phyloP scores from a whole-genome alignment of 2,888 invertebrate genomes.

The Drosophila mayaguana region DNA sequence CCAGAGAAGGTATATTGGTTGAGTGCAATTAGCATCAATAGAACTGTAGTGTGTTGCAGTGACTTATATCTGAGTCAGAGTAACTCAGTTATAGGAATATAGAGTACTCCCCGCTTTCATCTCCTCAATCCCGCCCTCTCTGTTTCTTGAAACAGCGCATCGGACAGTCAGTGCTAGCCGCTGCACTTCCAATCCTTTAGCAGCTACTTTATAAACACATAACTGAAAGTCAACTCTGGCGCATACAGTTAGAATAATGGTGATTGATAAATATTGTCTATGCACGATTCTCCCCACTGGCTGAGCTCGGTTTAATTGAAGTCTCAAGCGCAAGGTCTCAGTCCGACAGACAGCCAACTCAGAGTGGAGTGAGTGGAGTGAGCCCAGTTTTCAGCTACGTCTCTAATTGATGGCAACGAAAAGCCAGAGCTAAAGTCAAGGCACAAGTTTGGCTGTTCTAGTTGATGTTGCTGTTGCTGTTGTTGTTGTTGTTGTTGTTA shows the following conservation, averaged over 20 bases:
- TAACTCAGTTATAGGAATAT: no score
- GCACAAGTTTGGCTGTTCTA: conserved; percentile 34
- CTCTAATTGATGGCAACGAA: conserved; percentile 68
- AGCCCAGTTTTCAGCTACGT: conserved; percentile 17
- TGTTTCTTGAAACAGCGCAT: not conserved
- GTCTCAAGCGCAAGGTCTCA: conserved; percentile 65
- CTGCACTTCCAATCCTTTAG: not conserved
- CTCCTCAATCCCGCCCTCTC: no score
- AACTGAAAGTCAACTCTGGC: conserved; percentile 29
- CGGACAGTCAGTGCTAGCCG: not conserved
- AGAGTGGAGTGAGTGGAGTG: not conserved
- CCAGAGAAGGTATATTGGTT: not conserved
- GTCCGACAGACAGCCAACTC: not conserved
- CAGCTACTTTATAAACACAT: conserved; percentile 59
- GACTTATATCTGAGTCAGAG: not conserved
- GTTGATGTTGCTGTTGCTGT: conserved; percentile 12
- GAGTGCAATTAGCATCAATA: not conserved
- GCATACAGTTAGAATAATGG: conserved; percentile 80
- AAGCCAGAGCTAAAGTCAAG: not conserved
- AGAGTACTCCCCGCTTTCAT: no score
- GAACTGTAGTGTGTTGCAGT: no score
- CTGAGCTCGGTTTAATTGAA: conserved; percentile 66
- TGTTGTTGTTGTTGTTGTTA: not conserved
- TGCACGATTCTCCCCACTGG: conserved; percentile 58
- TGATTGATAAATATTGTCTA: conserved; percentile 81